A percentile compares a stretch with the other conserved stretches of the same genome.
Conservation (phyloP, 2,113 vertebrate species). For the Chlamydotis undulata region DNA sequence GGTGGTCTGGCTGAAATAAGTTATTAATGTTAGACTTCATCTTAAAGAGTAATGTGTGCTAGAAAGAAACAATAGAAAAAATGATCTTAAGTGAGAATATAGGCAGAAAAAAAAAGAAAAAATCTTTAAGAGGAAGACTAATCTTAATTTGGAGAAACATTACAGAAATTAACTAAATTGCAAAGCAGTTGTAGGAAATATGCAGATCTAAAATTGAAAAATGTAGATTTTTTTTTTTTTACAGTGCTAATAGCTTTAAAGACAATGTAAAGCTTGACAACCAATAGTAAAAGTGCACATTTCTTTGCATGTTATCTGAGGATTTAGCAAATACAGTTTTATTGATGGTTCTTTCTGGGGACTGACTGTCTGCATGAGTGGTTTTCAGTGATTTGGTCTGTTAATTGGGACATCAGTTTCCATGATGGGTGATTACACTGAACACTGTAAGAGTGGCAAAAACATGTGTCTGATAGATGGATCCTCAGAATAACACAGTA, state of each 20-base stretch:
- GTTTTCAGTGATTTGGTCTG: neutral
- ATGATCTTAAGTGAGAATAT: neutral
- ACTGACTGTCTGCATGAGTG: neutral
- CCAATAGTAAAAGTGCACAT: neutral
- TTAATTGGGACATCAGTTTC: neutral
- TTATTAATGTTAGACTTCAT: neutral
- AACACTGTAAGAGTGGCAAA: neutral
- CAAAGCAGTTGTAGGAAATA: neutral
- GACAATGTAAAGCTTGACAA: neutral
- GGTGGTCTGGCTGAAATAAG: neutral
- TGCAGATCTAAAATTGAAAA: neutral
- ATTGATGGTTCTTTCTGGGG: neutral
- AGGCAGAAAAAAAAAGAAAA: neutral
- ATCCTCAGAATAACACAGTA: neutral
- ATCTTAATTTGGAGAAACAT: neutral
- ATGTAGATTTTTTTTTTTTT: neutral
- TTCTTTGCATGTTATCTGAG: neutral
- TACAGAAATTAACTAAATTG: neutral
- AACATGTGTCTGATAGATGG: fast-evolving
- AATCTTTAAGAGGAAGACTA: neutral
- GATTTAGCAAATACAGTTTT: neutral
- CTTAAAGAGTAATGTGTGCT: neutral
- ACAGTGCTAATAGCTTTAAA: neutral
- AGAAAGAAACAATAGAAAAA: neutral
- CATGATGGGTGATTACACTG: neutral